Percentiles rank a stretch among this genome's conserved stretches.
phyloP scores from a whole-genome alignment of 1,140 invertebrate species.

The Papilio dardanus region DNA sequence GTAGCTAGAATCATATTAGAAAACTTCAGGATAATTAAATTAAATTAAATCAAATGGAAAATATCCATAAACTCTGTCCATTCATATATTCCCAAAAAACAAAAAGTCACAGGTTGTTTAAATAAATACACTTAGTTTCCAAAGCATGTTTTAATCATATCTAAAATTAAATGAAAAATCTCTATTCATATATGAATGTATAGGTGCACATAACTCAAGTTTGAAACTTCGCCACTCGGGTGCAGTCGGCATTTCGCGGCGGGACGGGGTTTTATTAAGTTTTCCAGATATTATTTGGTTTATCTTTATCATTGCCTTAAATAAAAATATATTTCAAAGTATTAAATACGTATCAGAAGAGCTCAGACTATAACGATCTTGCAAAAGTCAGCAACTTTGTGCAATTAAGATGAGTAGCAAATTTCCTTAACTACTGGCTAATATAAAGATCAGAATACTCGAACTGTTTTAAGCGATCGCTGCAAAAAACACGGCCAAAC shows the following conservation, averaged over 20 bases:
- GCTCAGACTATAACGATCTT: too few relatives aligned
- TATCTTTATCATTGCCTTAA: slow-evolving; percentile 60
- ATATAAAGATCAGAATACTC: too few relatives aligned
- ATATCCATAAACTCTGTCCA: too few relatives aligned
- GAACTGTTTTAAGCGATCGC: background rate
- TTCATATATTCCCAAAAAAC: too few relatives aligned
- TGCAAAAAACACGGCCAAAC: background rate
- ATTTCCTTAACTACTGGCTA: background rate
- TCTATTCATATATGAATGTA: slow-evolving; percentile 34
- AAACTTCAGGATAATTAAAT: too few relatives aligned
- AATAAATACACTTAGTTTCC: background rate
- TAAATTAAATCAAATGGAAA: background rate
- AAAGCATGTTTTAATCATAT: background rate
- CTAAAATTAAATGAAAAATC: background rate
- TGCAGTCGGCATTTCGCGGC: slow-evolving; percentile 51
- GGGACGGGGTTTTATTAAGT: slow-evolving; percentile 41
- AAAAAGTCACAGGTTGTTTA: too few relatives aligned
- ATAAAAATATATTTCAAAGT: background rate
- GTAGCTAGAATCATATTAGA: too few relatives aligned
- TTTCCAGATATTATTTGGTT: slow-evolving; percentile 52
- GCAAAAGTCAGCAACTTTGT: too few relatives aligned
- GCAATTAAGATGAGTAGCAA: too few relatives aligned
- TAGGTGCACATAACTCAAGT: slow-evolving; percentile 57
- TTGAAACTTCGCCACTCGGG: slow-evolving; percentile 58
- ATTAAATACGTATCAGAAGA: background rate